Base-by-base conservation (phyloP, 2,113 vertebrate species). In the Ursus arctos region DNA sequence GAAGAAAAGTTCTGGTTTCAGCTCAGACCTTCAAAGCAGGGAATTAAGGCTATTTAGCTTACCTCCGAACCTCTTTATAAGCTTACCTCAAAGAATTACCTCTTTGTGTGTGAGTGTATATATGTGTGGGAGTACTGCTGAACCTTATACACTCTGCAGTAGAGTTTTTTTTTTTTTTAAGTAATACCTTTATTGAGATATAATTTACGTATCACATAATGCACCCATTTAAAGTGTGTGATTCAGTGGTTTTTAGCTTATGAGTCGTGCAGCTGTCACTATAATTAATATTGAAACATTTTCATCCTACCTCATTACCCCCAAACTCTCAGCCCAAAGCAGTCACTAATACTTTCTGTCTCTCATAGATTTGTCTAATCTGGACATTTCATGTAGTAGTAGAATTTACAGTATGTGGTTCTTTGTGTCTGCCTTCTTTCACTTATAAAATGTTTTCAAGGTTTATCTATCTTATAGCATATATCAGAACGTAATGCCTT, bases 1-100 rank as follows among this genome's bases (percentile, higher is more conserved):
- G 59, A 94, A 94, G 24, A 71, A 91, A 95, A 74, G 21, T 79
- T 84, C 33, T 91, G 21, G 5, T 84, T 91, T 92, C 24, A 82
- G 6, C 40, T 16, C 63, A 69, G 11, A 69, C 76, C 40, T 92
- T 61, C 88, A 95, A 51, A 92, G 40, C 11, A 81, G 81, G 11
- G 28, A 57, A 61, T 36, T 80, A n/a, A 72, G 18, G 28, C 43
- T 80, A 13, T 86, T 91, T 80, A 96, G 63, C 61, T 81, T 86
- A 82, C 10, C 63, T 82, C 63, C 55, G 87, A 49, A 77, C 14
- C 47, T 91, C 26, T 94, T 59, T 77, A 43, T 61, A 80, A 91
- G 61, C 26, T 85, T 85, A 21, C 26, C 71, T 81, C 57, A 59
- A 65, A 86, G 43, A 74, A 49, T 55, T 91, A 87, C 36, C 65